phyloP scores from a whole-genome alignment of 2,797 vertebrate species.

The Macroramphosus scolopax region DNA sequence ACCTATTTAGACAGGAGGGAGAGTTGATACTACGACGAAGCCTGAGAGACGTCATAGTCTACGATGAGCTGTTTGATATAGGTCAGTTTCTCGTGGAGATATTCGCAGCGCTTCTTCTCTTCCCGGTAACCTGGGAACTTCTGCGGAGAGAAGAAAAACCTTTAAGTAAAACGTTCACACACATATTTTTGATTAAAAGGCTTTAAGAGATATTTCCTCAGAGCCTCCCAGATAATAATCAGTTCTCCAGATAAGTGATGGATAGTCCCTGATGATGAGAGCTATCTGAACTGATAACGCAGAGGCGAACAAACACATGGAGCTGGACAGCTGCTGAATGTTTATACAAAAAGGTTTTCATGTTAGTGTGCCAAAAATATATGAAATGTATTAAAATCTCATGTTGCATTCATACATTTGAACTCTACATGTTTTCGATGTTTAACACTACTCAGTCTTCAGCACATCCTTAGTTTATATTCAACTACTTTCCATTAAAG shows the following conservation, averaged over 20 bases:
- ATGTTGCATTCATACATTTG: too few relatives aligned
- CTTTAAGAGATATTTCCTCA: too few relatives aligned
- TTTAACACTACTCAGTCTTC: too few relatives aligned
- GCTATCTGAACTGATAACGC: neutral
- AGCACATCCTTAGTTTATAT: too few relatives aligned
- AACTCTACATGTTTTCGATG: too few relatives aligned
- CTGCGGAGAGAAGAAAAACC: conserved; percentile 50
- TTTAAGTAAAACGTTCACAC: too few relatives aligned
- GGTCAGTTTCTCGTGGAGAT: conserved; percentile 86
- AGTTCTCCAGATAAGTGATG: neutral
- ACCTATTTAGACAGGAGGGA: neutral
- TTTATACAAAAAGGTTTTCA: too few relatives aligned
- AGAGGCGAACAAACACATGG: neutral
- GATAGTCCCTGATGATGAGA: neutral
- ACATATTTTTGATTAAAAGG: too few relatives aligned
- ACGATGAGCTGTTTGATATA: conserved; percentile 85
- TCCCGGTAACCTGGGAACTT: conserved; percentile 84
- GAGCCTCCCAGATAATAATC: too few relatives aligned
- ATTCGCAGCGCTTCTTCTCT: conserved; percentile 85
- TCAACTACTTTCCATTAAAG: too few relatives aligned
- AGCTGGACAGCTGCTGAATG: neutral
- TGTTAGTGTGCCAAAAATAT: too few relatives aligned
- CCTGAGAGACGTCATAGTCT: conserved; percentile 68
- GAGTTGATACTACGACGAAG: conserved; percentile 52
- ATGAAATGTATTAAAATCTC: too few relatives aligned